Evolutionary conservation across 2,888 invertebrate genomes (phyloP).

Genomic region (Trissonchulus sp.): DNA sequence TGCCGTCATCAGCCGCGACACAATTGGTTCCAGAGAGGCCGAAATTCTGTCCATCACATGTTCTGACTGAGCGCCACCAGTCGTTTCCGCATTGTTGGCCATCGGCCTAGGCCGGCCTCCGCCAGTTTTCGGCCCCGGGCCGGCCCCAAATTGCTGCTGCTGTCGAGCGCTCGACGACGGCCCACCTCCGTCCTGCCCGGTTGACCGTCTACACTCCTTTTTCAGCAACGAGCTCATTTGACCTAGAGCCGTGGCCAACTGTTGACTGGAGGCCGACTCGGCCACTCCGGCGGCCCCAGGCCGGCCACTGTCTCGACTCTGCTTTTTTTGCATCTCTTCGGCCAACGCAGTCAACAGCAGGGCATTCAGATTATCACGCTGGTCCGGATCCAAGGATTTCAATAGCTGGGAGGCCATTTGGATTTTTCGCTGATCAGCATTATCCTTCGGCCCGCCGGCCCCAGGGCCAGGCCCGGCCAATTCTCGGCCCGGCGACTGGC

Average conservation of each 20-base stretch:
- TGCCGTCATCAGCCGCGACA: not conserved
- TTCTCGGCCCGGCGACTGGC: not conserved
- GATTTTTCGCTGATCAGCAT: not conserved
- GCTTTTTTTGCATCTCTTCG: not conserved
- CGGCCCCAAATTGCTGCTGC: not conserved
- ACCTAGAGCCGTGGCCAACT: not conserved
- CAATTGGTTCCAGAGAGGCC: not conserved
- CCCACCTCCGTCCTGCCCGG: no score
- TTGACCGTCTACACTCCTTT: no score
- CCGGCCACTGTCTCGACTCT: not conserved
- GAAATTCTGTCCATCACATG: not conserved
- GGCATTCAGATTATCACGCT: not conserved
- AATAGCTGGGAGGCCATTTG: not conserved
- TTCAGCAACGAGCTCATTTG: not conserved
- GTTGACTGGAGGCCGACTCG: not conserved
- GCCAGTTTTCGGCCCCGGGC: not conserved
- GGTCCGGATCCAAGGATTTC: not conserved
- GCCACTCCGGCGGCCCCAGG: not conserved
- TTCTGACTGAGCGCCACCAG: no score
- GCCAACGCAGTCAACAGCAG: not conserved
- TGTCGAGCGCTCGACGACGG: no score
- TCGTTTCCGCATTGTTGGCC: not conserved
- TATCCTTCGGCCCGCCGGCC: not conserved
- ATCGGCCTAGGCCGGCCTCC: not conserved
- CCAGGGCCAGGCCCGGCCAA: not conserved